Evolutionary conservation across 2,888 invertebrate genomes (phyloP), one percentile per base, ranked within the genome.

Genomic region (Pheosia gnoma): DNA sequence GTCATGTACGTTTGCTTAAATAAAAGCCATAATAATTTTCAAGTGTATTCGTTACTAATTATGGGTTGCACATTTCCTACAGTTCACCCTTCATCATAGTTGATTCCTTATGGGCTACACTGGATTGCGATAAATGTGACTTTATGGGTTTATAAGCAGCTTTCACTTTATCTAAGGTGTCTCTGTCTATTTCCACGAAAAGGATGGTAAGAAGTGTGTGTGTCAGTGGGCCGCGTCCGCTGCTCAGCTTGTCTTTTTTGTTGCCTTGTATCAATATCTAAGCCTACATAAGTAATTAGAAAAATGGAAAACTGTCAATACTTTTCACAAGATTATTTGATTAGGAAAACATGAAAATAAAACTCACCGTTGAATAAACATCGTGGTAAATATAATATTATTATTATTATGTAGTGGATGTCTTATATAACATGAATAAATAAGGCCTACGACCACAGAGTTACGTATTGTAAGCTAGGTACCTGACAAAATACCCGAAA

Each of bases 181-280:
- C 87, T 86, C 82, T 84, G 85, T 90, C 82, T 91, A 87, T 90
- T 90, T 93, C 93, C 88, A 85, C 88, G 93, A 92, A 93, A 91
- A 91, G 89, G 90, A 89, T 86, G 85, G 90, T 86, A 92, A 93
- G 91, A 92, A 93, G 79, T 86, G 88, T 88, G 85, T 89, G 86
- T 92, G 93, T 92, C 83, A 93, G 93, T 93, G 88, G 89, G 91
- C 80, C 93, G 90, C 85, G 90, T 89, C 91, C 90, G 91, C 83
- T 82, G 87, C 75, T 74, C 77, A 85, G 79, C 81, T 81, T 81
- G 79, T 78, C 78, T 82, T 89, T 90, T 91, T 91, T 91, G 85
- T 89, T 74, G 75, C 82, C 82, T 71, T 76, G 77, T 80, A 78
- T 84, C 86, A 82, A 55, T 39, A 85, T 84, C 84, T 84, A 83